Base-by-base conservation (phyloP, 2,888 invertebrate genomes). In the Lacanobia oleracea region DNA sequence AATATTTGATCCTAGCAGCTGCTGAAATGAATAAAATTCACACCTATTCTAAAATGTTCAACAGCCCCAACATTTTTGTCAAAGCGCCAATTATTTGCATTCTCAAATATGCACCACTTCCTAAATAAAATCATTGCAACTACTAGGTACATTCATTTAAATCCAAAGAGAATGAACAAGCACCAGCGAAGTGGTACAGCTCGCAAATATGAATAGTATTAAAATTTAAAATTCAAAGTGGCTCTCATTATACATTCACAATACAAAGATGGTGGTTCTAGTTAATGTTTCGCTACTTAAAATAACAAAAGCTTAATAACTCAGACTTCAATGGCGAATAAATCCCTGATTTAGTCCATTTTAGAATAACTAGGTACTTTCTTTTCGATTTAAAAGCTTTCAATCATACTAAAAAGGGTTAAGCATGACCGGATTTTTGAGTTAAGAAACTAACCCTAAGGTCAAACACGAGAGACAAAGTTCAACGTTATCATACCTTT, bases 151-250 rank as follows among this genome's bases (percentile, higher is more conserved):
- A 50, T 83, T 65, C 53, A 65, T 69, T 62, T 72, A 21, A 63
- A 72, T 66, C 72, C 53, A 82, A 73, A 69, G 57, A 61, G 84
- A 86, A 83, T 83, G n/a, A 65, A 63, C 57, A 67, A 82, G 16
- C 27, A 61, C 37, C 53, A 14, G 50, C 61, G 10, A 68, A 77
- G 51, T 62, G 66, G 60, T 61, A 54, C 33, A 33, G 56, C 72
- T 77, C 70, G 75, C 54, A 77, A 84, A 84, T 73, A 77, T 84
- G 82, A 86, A 84, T 84, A 74, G 48, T 71, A 82, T 82, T 84
- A 72, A 67, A 72, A 78, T 75, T 85, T 86, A 61, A 77, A 85
- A 81, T 86, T 81, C 79, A 71, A 83, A 86, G 77, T 72, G 65
- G 12, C 37, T 66, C 40, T 68, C 60, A 77, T 86, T 86, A 83